Conservation (phyloP, 2,113 vertebrate species). For the Elephantulus edwardii region DNA sequence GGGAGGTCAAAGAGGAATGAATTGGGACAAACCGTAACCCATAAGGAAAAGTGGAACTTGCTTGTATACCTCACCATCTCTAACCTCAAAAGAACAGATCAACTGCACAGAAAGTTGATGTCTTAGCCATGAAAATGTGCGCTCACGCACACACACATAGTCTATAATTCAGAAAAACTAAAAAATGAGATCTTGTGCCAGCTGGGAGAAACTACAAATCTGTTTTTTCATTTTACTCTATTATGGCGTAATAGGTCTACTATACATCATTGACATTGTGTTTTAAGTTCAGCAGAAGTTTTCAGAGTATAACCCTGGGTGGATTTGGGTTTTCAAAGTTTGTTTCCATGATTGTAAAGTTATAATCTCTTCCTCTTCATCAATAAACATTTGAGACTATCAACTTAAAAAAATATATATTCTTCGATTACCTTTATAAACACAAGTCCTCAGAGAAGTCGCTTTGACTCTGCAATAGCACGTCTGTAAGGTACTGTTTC, state of each 20-base stretch:
- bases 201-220: background rate
- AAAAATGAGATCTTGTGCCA: background rate
- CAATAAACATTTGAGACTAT: background rate
- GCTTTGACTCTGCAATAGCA: background rate
- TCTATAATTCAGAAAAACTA: background rate
- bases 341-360: background rate
- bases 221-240: background rate
- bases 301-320: background rate
- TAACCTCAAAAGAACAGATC: background rate
- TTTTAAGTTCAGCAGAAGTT: background rate
- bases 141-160: too few species aligned
- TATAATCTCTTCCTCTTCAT: background rate
- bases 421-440: background rate
- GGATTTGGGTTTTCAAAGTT: background rate
- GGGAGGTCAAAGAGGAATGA: background rate
- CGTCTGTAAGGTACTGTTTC: background rate
- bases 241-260: background rate
- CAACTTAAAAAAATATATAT: background rate
- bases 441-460: background rate
- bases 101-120: background rate
- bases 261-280: background rate
- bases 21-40: background rate
- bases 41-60: background rate
- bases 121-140: rapidly evolving
- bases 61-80: background rate